These are phyloP conservation scores for Emberiza fucata DNA, from an alignment of 2,113 vertebrate genomes.

Conservation along the genomic window DNA sequence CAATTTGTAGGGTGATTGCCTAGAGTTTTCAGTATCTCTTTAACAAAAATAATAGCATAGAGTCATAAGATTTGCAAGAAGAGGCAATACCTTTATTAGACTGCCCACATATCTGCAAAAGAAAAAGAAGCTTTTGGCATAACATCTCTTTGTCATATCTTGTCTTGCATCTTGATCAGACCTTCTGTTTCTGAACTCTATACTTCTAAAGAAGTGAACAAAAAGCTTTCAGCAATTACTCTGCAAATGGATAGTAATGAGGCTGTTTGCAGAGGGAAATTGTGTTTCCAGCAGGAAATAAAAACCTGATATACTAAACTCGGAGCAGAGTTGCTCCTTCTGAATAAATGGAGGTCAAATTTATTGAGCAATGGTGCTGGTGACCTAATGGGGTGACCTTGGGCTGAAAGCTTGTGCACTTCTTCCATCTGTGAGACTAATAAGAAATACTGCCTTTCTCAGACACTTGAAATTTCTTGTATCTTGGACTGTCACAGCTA, in stretches of 20 bases:
- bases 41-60: slow-evolving; percentile 17
- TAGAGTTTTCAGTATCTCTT: slow-evolving; percentile 25
- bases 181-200: not conserved
- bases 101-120: not conserved
- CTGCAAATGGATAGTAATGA: slow-evolving; percentile 18
- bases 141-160: not conserved
- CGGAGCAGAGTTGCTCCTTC: not conserved
- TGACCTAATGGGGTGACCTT: not conserved
- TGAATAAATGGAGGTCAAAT: not conserved
- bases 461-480: not conserved
- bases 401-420: not conserved
- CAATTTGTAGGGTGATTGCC: slow-evolving; percentile 23
- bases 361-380: not conserved
- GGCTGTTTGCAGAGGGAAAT: slow-evolving; percentile 1
- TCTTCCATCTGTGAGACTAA: not conserved
- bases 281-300: slow-evolving; percentile 12
- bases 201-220: not conserved
- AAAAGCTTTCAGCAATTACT: not conserved
- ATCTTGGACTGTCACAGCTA: not conserved
- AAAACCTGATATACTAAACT: not conserved
- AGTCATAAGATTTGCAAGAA: slow-evolving; percentile 1
- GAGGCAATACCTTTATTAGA: not conserved
- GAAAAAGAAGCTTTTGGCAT: not conserved
- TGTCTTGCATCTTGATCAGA: not conserved
- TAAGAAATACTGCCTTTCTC: not conserved